These are phyloP conservation scores for Grapholita molesta DNA, from an alignment of 1,140 invertebrate species.

Conservation along the genomic window DNA sequence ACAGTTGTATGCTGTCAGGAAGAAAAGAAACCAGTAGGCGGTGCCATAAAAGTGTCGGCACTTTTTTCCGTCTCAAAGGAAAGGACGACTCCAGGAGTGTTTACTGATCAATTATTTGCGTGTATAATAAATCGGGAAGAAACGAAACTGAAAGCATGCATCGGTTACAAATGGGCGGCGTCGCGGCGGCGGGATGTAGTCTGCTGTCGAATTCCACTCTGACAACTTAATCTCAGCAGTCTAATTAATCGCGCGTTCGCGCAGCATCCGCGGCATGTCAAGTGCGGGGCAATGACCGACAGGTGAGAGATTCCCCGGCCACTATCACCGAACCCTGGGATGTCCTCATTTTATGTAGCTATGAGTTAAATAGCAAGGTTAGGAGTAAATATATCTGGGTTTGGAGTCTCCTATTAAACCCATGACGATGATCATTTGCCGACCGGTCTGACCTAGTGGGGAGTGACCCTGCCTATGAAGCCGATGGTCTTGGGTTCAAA, in stretches of 20 bases:
- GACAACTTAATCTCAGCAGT: constrained; percentile 53
- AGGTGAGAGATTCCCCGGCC: constrained; percentile 29
- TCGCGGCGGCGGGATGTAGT: constrained; percentile 10
- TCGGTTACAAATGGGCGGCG: constrained; percentile 9
- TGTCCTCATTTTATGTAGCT: background rate
- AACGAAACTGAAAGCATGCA: background rate
- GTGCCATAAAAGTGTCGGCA: background rate
- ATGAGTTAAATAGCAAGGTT: too few relatives aligned
- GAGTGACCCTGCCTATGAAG: too few relatives aligned
- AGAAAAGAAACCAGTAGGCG: background rate
- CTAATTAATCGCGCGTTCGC: constrained; percentile 50
- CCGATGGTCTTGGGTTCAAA: too few relatives aligned
- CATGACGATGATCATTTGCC: too few relatives aligned
- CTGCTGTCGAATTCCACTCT: constrained; percentile 39
- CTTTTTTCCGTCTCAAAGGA: background rate
- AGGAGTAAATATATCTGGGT: too few relatives aligned
- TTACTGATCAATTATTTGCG: background rate
- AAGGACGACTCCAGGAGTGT: background rate
- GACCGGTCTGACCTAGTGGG: too few relatives aligned
- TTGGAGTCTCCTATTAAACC: too few relatives aligned
- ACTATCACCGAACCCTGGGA: background rate
- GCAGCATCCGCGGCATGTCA: constrained; percentile 41
- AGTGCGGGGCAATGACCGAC: constrained; percentile 51
- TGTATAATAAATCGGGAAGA: background rate
- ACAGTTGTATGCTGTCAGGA: background rate